Evolutionary conservation across 2,113 vertebrate genomes (phyloP), one percentile per base, ranked within the genome.

Genomic region (Dryoscopus gambensis): DNA sequence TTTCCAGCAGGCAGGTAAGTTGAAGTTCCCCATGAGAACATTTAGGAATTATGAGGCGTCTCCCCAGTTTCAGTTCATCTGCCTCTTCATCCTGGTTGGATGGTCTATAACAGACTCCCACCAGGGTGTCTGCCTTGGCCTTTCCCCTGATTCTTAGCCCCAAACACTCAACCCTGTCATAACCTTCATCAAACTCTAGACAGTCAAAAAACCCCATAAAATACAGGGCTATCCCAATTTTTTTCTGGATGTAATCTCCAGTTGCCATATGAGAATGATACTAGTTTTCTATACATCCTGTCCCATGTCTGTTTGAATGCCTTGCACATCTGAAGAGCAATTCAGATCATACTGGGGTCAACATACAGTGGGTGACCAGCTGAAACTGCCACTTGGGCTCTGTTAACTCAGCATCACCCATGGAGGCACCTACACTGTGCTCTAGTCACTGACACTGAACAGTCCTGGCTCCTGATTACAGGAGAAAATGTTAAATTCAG

Each of bases 201-300:
- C 8, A 70, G 39, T 68, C 15, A 78, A 55, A 87, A 62, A 60
- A 5, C 3, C 19, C 23, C 14, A 33, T 62, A 62, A 53, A 52
- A 35, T 62, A 46, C 4, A 13, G 16, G 16, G 11, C 53, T 89
- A n/a, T 33, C 13, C 23, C 28, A 22, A 0, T 31, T 47, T 49
- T 80, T 74, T 31, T 30, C 27, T n/a, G 69, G 9, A 6, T 69
- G 13, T 71, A 67, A 73, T 42, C 18, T 79, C 16, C 28, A 79
- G 14, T 42, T 80, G 33, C 33, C 10, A 8, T 46, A 76, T 81
- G 53, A 68, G 28, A 76, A 42, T 84, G 30, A 7, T n/a, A 7
- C 0, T 80, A 23, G 25, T 73, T 42, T 93, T 49, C 35, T 23
- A 0, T 39, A 16, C 0, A 0, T 46, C 16, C 44, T n/a, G 5